Percentiles rank a stretch among this genome's conserved stretches.
Conservation (phyloP, 2,888 invertebrate genomes). For the Cistogaster globosa region DNA sequence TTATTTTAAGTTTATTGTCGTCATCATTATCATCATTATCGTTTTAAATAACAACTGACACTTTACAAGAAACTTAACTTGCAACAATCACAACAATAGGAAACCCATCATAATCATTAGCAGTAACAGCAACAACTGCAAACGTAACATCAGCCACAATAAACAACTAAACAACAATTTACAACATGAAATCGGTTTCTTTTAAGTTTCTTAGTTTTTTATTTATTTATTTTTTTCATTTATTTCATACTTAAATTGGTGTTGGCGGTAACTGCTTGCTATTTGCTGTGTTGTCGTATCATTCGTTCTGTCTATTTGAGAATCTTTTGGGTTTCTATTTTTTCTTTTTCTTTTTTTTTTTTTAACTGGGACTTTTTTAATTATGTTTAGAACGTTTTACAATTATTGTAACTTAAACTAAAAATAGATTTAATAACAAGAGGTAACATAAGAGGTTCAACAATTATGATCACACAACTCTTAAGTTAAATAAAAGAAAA, state of each 20-base stretch:
- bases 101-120: conserved; percentile 64
- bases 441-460: no score
- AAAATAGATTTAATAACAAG: neutral
- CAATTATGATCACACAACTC: no score
- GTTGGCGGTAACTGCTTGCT: conserved; percentile 44
- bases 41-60: conserved; percentile 61
- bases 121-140: conserved; percentile 34
- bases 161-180: conserved; percentile 44
- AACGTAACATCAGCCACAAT: conserved; percentile 34
- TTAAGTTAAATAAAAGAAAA: no score
- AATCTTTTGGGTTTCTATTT: conserved; percentile 2
- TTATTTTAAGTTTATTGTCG: conserved; percentile 33
- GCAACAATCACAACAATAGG: conserved; percentile 30
- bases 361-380: no score
- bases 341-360: neutral
- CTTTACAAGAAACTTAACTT: conserved; percentile 55
- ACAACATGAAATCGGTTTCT: conserved; percentile 58
- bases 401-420: neutral
- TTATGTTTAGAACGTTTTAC: conserved; percentile 22
- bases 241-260: conserved; percentile 55
- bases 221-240: conserved; percentile 5
- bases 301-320: conserved; percentile 16
- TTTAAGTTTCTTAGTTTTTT: conserved; percentile 13
- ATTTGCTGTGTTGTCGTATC: conserved; percentile 16
- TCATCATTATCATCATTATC: conserved; percentile 28